Conservation (phyloP, 2,888 invertebrate species). For the Osmoderma eremita region DNA sequence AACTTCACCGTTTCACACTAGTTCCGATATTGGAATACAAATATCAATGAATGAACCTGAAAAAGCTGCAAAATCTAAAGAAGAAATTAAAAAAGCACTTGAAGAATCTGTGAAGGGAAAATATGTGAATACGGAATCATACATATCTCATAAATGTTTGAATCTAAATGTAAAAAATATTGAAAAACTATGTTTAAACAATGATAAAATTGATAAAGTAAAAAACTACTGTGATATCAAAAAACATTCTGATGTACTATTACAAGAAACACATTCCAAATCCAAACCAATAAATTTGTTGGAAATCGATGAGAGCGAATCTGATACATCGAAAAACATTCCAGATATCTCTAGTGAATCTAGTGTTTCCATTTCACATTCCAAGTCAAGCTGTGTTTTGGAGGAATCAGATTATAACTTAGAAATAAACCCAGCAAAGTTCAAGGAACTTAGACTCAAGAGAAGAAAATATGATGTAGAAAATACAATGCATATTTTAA, state of each 20-base stretch:
- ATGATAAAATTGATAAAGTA: conserved; percentile 14
- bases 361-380: conserved; percentile 39
- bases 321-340: conserved; percentile 63
- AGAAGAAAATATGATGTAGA: conserved; percentile 14
- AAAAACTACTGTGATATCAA: conserved; percentile 42
- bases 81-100: conserved; percentile 38
- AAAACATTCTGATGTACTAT: conserved; percentile 11
- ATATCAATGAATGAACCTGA: conserved; percentile 31
- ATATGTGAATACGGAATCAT: conserved; percentile 45
- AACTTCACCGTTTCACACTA: conserved; percentile 49
- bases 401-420: conserved; percentile 38
- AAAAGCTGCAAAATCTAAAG: conserved; percentile 24
- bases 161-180: conserved; percentile 55
- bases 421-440: conserved; percentile 44
- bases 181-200: conserved; percentile 52
- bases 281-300: background rate
- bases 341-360: conserved; percentile 61
- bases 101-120: conserved; percentile 12
- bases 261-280: conserved; percentile 35
- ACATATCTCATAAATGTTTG: conserved; percentile 54
- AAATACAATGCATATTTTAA: conserved; percentile 16
- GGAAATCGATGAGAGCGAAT: conserved; percentile 56
- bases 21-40: conserved; percentile 50
- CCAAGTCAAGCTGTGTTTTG: conserved; percentile 4
- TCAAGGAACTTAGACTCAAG: conserved; percentile 47